These are phyloP conservation scores for Microcebus griseorufus DNA, from an alignment of 2,113 vertebrate species.

Conservation along the genomic window DNA sequence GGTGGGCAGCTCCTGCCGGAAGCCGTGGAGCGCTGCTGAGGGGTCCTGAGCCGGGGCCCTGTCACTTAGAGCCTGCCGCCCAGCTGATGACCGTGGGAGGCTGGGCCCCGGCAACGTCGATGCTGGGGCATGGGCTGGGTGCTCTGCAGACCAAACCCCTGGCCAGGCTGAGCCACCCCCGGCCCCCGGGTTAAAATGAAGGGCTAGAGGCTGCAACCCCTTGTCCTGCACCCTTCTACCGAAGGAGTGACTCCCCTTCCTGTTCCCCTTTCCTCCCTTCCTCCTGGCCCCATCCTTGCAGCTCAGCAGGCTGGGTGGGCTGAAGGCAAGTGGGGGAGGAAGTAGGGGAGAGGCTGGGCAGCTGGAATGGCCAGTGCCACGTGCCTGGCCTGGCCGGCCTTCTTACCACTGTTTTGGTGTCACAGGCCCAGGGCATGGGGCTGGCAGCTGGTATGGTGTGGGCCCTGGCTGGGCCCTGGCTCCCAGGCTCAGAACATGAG, in stretches of 20 bases:
- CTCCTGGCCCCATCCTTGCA: not conserved
- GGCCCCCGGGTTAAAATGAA: not conserved
- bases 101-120: not conserved
- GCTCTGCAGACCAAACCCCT: too few relatives aligned
- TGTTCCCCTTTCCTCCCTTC: not conserved
- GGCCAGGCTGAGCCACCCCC: not conserved
- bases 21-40: not conserved
- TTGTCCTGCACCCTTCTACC: not conserved
- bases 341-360: too few relatives aligned
- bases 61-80: not conserved
- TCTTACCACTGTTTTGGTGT: not conserved
- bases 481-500: not conserved
- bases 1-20: not conserved
- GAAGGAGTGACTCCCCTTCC: fast-evolving
- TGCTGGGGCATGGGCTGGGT: not conserved
- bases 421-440: not conserved
- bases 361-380: not conserved
- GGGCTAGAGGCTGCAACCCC: not conserved
- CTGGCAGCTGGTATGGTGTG: not conserved
- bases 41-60: not conserved
- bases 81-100: not conserved
- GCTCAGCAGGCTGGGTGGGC: conserved; percentile 29
- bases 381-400: not conserved
- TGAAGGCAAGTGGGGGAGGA: not conserved
- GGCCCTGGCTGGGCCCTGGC: not conserved